phyloP scores from a whole-genome alignment of 2,888 invertebrate species.

The Xanthorhoe spadicearia region DNA sequence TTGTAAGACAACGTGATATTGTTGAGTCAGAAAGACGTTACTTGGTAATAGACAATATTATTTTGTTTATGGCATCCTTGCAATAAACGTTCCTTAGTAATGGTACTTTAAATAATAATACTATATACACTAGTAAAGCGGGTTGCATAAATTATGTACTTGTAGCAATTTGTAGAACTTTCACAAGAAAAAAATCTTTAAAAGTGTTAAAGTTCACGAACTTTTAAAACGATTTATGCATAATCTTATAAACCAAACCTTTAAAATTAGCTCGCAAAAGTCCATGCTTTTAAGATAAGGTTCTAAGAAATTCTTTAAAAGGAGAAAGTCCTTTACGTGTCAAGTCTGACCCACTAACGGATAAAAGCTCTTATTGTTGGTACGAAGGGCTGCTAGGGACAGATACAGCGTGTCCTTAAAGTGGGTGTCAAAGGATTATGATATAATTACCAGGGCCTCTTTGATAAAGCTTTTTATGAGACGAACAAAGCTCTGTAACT shows the following conservation, averaged over 20 bases:
- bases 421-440: conserved; percentile 24
- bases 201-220: conserved; percentile 30
- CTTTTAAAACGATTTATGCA: conserved; percentile 53
- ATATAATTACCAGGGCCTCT: conserved; percentile 1
- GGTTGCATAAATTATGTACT: conserved; percentile 49
- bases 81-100: too few relatives aligned
- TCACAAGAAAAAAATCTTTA: conserved; percentile 36
- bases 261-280: conserved; percentile 33
- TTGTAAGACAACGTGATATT: background rate
- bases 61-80: too few relatives aligned
- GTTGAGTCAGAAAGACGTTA: background rate
- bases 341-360: conserved; percentile 38
- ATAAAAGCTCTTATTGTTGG: conserved; percentile 38
- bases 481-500: background rate
- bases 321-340: conserved; percentile 41
- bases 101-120: too few relatives aligned
- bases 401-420: conserved; percentile 10
- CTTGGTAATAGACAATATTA: too few relatives aligned
- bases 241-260: conserved; percentile 44
- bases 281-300: conserved; percentile 32
- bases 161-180: conserved; percentile 31
- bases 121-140: too few relatives aligned
- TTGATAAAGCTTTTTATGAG: background rate
- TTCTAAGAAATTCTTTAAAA: conserved; percentile 39
- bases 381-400: conserved; percentile 29